Base-by-base conservation (phyloP, 2,888 invertebrate species). In the Lucinisca nassula region DNA sequence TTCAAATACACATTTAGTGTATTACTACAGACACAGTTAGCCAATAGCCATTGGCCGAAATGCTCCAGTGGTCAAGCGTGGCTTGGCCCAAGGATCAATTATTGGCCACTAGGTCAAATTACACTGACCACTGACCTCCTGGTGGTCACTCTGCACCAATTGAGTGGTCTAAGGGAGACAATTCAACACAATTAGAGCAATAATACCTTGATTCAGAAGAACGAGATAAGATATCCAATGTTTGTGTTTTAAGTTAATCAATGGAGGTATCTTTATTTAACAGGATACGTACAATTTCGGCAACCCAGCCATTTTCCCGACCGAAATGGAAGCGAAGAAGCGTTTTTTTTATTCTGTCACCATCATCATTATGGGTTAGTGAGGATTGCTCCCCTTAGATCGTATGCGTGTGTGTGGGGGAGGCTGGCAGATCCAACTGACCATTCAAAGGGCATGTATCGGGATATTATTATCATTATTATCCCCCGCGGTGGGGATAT, bases 1-100 rank as follows among this genome's bases (percentile, higher is more conserved):
- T 30, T 74, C 27, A 49, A 38, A 45, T 40, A 74, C 45, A 45
- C 74, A 74, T 17, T 21, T 49, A 6, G 40, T 35, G 37, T 72
- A 21, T 40, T 21, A 74, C 35, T 74, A 2, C 74, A 45, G 74
- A 30, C 38, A 38, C 2, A 17, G 45, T 90, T 87, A 90, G 90
- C 88, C 88, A 90, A 88, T 90, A 81, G 87, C 84, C 84, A 90
- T 78, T 88, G 88, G 86, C 86, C 84, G 80, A 81, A 88, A 90
- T 88, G 90, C 82, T 82, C 82, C 80, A 81, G 80, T 90, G 86
- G 74, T 40, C 79, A 83, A 51, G 75, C 40, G 35, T 55, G 35
- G 61, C 77, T 12, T 58, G 67, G 67, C 27, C 67, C 4, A 61
- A 61, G 24, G 67, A 67, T 87, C 82, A 89, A 67, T 74, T 73